Evolutionary conservation across 2,888 invertebrate genomes (phyloP), one percentile per base, ranked within the genome.

Genomic region (Unio pictorum): DNA sequence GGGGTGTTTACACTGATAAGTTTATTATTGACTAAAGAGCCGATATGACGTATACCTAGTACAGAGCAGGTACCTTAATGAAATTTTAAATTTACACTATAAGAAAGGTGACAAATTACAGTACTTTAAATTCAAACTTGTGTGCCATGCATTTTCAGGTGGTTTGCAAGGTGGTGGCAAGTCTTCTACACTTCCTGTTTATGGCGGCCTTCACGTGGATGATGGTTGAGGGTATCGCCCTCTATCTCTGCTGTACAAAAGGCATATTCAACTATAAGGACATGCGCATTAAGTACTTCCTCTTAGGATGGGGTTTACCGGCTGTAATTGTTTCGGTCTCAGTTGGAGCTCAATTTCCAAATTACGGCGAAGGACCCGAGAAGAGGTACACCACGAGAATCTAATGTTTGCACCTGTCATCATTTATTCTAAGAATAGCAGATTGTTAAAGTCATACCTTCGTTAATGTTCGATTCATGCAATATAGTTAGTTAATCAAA

Each of bases 181-280:
- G 79, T 8, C 61, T 79, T 55, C 71, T 84, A 17, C 84, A 84
- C 72, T 83, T 79, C 68, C 68, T 83, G 63, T 84, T 83, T 66
- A 71, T 82, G 80, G 72, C 82, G 1, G 73, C 83, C 4, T 83
- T 83, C 66, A 68, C 81, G 3, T 84, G 84, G 84, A 84, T 84
- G 84, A 64, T 82, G 76, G 76, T 82, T 20, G 84, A 84, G 61
- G 84, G 84, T 4, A 62, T 82, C 30, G 78, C 79, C 3, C 75
- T 84, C 45, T 84, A 84, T 61, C 73, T 81, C 4, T 77, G 77
- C 70, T 84, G 84, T 64, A 81, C 80, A 1, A 76, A 80, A 26
- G 80, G 81, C 15, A 71, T 82, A 23, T 72, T 79, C 64, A 75
- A 75, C 34, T 75, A 77, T 54, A 71, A 78, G 1, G 79, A 81